Conservation (phyloP, 2,113 vertebrate species). For the Neotoma lepida region DNA sequence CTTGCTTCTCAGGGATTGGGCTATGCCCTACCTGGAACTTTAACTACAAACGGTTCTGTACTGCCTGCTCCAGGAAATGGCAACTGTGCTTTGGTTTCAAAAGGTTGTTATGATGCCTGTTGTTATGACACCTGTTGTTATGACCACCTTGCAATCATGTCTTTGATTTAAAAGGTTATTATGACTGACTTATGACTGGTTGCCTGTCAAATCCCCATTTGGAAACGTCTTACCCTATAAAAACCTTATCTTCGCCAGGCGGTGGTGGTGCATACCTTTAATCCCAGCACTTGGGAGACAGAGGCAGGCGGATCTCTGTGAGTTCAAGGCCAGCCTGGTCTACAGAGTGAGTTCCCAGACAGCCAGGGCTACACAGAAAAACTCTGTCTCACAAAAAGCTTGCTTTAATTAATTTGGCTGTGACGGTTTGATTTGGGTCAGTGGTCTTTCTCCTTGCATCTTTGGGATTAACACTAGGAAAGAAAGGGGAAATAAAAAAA, state of each 20-base stretch:
- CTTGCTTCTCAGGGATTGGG: background rate
- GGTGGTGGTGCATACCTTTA: no score
- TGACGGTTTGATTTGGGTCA: background rate
- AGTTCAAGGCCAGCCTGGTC: no score
- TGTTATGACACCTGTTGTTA: background rate
- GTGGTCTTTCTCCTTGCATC: no score
- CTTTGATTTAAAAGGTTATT: background rate
- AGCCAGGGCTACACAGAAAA: no score
- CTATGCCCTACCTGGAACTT: background rate
- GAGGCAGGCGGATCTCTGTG: no score
- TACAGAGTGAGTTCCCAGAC: no score
- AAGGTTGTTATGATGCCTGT: background rate
- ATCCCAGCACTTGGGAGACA: no score
- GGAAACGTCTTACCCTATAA: background rate
- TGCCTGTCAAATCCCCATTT: background rate
- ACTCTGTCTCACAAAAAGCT: background rate
- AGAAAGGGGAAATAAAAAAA: conserved; percentile 37
- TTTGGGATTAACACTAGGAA: background rate
- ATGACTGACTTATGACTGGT: no score
- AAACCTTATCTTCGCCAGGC: background rate
- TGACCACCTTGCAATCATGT: background rate
- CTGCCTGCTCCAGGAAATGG: background rate
- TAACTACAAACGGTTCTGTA: background rate
- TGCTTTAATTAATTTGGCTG: background rate
- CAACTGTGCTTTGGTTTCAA: background rate